phyloP scores from a whole-genome alignment of 1,140 invertebrate species.

The Eurosta solidaginis region DNA sequence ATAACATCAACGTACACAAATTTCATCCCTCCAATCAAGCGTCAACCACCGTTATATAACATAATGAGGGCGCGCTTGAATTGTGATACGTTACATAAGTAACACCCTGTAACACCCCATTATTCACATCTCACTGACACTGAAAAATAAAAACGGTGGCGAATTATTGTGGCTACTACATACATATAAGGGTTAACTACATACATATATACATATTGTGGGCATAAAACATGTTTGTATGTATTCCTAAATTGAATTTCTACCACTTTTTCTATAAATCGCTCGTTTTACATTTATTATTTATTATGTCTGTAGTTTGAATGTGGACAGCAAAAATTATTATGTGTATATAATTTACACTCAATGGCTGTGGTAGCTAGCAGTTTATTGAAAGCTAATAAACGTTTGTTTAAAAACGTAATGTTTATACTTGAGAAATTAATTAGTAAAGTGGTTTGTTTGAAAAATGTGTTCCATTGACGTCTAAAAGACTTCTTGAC shows the following conservation, averaged over 20 bases:
- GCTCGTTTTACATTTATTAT: background rate
- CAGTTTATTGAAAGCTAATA: background rate
- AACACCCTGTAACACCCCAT: conserved; percentile 24
- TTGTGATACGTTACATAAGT: conserved; percentile 16
- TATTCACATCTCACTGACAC: too few species aligned
- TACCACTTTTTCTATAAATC: conserved; percentile 18
- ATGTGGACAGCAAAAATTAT: background rate
- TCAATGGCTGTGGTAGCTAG: background rate
- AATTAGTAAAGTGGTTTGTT: background rate
- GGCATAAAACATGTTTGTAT: background rate
- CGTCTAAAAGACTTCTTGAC: too few species aligned
- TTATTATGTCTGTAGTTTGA: background rate
- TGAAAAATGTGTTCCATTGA: too few species aligned
- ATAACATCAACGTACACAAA: conserved; percentile 19
- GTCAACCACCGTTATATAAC: background rate
- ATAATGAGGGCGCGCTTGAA: conserved; percentile 15
- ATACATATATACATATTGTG: background rate
- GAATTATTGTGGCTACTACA: conserved; percentile 9
- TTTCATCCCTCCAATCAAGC: background rate
- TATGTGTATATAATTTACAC: conserved; percentile 21
- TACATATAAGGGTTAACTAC: background rate
- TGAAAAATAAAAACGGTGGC: background rate
- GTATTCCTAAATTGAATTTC: background rate
- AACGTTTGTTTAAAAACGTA: background rate
- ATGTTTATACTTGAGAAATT: background rate